Base-by-base conservation (phyloP, 2,113 vertebrate genomes). In the Nothobranchius kuhntae region DNA sequence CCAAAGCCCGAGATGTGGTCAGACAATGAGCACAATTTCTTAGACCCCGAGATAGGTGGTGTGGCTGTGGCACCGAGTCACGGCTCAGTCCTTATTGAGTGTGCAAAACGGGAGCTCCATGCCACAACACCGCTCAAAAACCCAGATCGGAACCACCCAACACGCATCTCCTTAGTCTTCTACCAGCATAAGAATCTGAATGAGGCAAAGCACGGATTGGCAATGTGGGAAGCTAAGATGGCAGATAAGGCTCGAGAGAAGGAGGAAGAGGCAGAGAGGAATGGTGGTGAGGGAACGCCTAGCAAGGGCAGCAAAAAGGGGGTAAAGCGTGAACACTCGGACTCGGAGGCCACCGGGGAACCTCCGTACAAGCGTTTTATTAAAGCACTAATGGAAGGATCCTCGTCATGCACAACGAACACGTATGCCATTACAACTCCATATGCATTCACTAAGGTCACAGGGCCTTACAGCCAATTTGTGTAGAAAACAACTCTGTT, bases 161-260 rank as follows among this genome's bases (percentile, higher is more conserved):
- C 95, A 46, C 93, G 98, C 75, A 96, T 99, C 89, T 99, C 98
- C 0, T 94, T 99, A 24, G 98, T 99, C 56, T 98, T 99, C 82
- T 99, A 99, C 91, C 97, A 98, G 93, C 98, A 99, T 89, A 99
- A 99, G 91, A 99, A 94, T 76, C 90, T 99, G 94, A 98, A 96
- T 13, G 96, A 98, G 88, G 96, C 98, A 14, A 99, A 98, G 71
- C 98, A 99, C 0, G 96, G 96, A 21, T 86, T 98, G 87, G 94
- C 96, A 35, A 88, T 96, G 68, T 99, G 96, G 96, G 97, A 99
- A 65, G 96, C 97, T 50, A 99, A 98, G 70, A 95, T 97, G 96
- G 97, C 96, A 2, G 97, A 96, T 71, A 99, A 98, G 75, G 95
- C 96, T 36, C 93, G 96, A 14, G 96, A 98, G 84, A 97, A 98